These are phyloP conservation scores for Pyrgus malvae DNA, from an alignment of 2,888 invertebrate genomes.

Conservation along the genomic window DNA sequence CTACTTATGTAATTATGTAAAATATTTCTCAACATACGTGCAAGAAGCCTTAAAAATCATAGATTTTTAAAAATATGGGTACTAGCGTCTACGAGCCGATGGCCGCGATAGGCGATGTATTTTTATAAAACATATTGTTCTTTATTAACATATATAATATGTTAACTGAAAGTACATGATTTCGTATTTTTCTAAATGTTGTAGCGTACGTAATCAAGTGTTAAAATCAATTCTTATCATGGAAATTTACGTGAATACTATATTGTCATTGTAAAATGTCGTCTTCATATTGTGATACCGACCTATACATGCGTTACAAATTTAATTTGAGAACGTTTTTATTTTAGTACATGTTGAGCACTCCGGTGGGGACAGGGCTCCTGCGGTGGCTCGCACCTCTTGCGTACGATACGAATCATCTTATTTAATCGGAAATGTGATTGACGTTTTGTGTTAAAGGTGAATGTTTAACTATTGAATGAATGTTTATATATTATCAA, in stretches of 20 bases:
- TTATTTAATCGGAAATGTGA: constrained; percentile 60
- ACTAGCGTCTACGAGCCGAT: constrained; percentile 71
- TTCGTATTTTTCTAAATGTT: constrained; percentile 79
- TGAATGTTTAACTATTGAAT: constrained; percentile 47
- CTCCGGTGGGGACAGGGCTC: neutral
- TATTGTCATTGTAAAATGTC: constrained; percentile 40
- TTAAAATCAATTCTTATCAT: constrained; percentile 69
- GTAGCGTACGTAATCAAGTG: constrained; percentile 65
- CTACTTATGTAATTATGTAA: constrained; percentile 77
- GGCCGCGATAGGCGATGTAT: constrained; percentile 73
- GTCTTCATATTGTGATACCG: constrained; percentile 52
- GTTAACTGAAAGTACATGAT: constrained; percentile 80
- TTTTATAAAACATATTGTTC: constrained; percentile 80
- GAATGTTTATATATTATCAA: constrained; percentile 50
- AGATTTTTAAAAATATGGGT: constrained; percentile 78
- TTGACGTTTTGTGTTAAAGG: constrained; percentile 63
- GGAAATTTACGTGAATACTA: constrained; percentile 37
- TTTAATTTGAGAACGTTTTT: constrained; percentile 68
- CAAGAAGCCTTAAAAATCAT: constrained; percentile 80
- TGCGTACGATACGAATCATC: constrained; percentile 35
- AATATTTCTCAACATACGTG: constrained; percentile 72
- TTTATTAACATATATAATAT: constrained; percentile 81
- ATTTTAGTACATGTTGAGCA: constrained; percentile 33
- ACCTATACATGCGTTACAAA: constrained; percentile 60
- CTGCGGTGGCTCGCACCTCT: too few relatives aligned